phyloP scores from a whole-genome alignment of 2,113 vertebrate species.

The Stomatorhinus ivindoensis region DNA sequence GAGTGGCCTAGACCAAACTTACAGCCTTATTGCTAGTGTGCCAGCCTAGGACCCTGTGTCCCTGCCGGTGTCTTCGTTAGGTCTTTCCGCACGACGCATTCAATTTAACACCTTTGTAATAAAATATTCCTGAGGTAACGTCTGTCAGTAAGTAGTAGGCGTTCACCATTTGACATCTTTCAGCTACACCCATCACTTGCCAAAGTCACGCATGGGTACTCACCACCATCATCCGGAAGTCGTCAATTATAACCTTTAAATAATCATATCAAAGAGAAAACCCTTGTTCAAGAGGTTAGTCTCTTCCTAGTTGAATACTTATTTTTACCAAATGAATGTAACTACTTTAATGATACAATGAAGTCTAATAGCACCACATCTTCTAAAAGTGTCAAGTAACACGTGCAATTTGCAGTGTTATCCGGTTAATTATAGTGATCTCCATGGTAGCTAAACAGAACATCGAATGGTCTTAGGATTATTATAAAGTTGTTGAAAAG shows the following conservation, averaged over 20 bases:
- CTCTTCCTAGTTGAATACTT: neutral
- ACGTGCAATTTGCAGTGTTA: neutral
- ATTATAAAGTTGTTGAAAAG: neutral
- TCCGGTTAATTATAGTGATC: neutral
- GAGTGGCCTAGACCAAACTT: neutral
- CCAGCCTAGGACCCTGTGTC: neutral
- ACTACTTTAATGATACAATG: neutral
- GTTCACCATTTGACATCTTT: neutral
- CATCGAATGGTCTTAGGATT: neutral
- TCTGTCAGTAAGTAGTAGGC: neutral
- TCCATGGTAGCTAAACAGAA: neutral
- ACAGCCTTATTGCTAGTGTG: neutral
- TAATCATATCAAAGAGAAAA: neutral
- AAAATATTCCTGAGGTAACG: neutral
- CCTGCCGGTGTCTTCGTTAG: neutral
- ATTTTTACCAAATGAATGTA: neutral
- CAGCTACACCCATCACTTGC: neutral
- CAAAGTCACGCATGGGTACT: neutral
- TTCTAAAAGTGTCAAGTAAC: neutral
- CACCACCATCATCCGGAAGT: neutral
- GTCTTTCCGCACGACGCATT: neutral
- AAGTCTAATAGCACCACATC: neutral
- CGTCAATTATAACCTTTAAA: neutral
- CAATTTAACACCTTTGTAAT: neutral
- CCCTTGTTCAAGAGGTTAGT: neutral